phyloP scores from a whole-genome alignment of 2,888 invertebrate species.

The Macaria notata region DNA sequence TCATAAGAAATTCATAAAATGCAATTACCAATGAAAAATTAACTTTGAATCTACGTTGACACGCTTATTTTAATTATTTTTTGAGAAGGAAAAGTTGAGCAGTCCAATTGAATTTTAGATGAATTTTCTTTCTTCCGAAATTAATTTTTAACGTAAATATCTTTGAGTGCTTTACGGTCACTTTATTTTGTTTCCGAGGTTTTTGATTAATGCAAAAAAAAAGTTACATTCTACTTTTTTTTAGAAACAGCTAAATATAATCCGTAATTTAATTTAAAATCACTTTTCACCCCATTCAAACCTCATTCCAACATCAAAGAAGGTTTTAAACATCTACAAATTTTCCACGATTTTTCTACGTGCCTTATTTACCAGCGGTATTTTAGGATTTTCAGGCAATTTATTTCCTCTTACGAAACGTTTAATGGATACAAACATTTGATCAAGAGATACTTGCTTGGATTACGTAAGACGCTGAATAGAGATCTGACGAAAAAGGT shows the following conservation, averaged over 20 bases:
- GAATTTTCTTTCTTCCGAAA: constrained; percentile 1
- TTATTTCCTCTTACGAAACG: constrained; percentile 36
- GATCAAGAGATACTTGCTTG: constrained; percentile 30
- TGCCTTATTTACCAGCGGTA: constrained; percentile 34
- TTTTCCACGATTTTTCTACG: constrained; percentile 25
- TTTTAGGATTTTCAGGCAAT: constrained; percentile 31
- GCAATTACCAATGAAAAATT: not conserved
- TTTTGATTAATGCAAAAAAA: too few relatives aligned
- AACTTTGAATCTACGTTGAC: not conserved
- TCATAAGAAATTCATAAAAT: constrained; percentile 3
- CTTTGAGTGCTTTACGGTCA: too few relatives aligned
- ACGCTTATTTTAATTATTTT: constrained; percentile 4
- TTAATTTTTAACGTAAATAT: not conserved
- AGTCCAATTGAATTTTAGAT: constrained; percentile 5
- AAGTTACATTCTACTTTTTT: too few relatives aligned
- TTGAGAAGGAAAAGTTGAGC: constrained; percentile 7
- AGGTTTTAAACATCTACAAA: constrained; percentile 18
- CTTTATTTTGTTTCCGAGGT: too few relatives aligned
- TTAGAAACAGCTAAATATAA: not conserved
- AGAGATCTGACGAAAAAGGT: constrained; percentile 18
- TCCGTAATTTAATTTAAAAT: constrained; percentile 6
- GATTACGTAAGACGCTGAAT: constrained; percentile 26
- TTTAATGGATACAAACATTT: constrained; percentile 42
- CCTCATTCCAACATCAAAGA: constrained; percentile 20
- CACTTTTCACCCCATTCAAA: constrained; percentile 9